Percentiles rank a stretch among this genome's conserved stretches.
Conservation (phyloP, 2,797 vertebrate species). For the Rhabdomys pumilio region DNA sequence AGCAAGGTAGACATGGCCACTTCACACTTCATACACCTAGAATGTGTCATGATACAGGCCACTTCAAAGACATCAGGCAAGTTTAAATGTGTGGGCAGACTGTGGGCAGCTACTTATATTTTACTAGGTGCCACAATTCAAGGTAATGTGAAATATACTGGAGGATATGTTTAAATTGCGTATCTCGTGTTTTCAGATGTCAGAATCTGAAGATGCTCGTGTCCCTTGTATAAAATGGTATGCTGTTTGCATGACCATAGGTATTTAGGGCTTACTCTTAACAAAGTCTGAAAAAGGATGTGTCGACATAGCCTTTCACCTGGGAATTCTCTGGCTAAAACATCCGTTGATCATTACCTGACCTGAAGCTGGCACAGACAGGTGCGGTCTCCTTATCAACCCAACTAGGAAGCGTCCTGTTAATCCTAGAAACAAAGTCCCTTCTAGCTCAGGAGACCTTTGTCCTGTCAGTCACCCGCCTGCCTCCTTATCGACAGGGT, state of each 20-base stretch:
- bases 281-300: background rate
- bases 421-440: background rate
- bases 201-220: background rate
- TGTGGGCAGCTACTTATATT: background rate
- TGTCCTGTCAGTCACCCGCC: background rate
- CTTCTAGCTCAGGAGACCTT: slow-evolving; percentile 8
- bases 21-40: background rate
- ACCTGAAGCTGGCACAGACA: background rate
- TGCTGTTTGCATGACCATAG: background rate
- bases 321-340: slow-evolving; percentile 1
- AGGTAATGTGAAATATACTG: background rate
- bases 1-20: background rate
- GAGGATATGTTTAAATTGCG: background rate
- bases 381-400: background rate
- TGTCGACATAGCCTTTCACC: background rate
- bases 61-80: background rate
- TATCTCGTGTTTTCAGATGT: background rate
- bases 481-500: background rate
- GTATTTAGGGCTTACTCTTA: background rate
- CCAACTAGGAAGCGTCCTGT: background rate
- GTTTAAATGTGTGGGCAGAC: background rate
- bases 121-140: background rate
- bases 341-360: slow-evolving; percentile 20
- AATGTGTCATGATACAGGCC: background rate
- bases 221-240: background rate